These are phyloP conservation scores for Heterohyrax brucei DNA, from an alignment of 2,797 vertebrate species.

Conservation along the genomic window DNA sequence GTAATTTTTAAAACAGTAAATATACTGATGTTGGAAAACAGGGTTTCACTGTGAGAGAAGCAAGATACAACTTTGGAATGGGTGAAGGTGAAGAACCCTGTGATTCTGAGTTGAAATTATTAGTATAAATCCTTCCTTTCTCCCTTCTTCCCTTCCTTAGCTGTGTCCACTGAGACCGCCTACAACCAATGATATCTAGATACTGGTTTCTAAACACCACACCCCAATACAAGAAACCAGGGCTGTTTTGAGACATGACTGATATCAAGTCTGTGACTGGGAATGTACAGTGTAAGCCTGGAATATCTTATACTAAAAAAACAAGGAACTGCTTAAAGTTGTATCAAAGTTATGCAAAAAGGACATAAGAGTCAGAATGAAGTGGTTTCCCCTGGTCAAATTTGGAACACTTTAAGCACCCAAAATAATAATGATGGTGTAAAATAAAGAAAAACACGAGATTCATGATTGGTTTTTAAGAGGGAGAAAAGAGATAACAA, in stretches of 20 bases:
- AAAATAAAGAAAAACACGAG: conserved; percentile 42
- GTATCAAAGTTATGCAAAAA: not conserved
- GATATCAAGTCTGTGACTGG: not conserved
- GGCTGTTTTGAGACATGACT: not conserved
- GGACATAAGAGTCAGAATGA: conserved; percentile 12
- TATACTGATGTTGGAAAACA: not conserved
- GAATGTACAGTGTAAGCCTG: conserved; percentile 1
- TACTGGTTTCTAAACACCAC: conserved; percentile 59
- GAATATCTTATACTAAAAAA: conserved; percentile 6
- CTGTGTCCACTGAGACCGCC: conserved; percentile 11
- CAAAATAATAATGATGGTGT: conserved; percentile 12
- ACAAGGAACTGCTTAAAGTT: not conserved
- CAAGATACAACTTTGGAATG: not conserved
- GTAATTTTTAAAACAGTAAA: conserved; percentile 42
- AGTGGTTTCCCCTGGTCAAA: conserved; percentile 31
- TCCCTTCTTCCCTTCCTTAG: not conserved
- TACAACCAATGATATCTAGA: not conserved
- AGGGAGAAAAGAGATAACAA: not conserved
- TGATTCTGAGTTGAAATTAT: not conserved
- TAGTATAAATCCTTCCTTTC: not conserved
- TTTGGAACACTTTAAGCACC: not conserved
- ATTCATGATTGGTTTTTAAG: not conserved
- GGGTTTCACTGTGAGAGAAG: conserved; percentile 19
- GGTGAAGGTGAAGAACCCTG: not conserved
- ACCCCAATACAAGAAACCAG: not conserved